A percentile compares a stretch with the other conserved stretches of the same genome.
Evolutionary conservation across 2,888 invertebrate species (phyloP).

Genomic region (Papilio protenor): DNA sequence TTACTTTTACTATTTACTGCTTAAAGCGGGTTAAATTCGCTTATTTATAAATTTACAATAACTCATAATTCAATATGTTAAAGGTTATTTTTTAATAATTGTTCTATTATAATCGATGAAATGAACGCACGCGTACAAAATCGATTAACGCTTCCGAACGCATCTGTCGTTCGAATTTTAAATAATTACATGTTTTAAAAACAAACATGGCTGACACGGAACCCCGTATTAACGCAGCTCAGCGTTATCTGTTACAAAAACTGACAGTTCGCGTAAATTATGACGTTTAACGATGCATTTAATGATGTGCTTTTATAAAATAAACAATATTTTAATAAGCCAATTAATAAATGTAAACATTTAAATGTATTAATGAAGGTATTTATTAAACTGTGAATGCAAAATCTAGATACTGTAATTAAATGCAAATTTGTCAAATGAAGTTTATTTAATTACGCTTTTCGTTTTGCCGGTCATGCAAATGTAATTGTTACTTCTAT

Average conservation of each 20-base stretch:
- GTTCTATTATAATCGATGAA: constrained; percentile 2
- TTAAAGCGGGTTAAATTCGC: not conserved
- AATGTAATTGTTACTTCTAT: not conserved
- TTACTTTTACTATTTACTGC: constrained; percentile 21
- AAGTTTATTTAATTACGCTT: not conserved
- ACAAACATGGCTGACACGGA: constrained; percentile 66
- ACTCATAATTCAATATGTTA: constrained; percentile 28
- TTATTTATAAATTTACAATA: constrained; percentile 17
- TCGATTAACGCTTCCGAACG: constrained; percentile 68
- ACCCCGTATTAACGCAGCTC: constrained; percentile 63
- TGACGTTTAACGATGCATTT: constrained; percentile 40
- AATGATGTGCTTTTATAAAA: constrained; percentile 30
- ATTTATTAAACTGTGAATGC: not conserved
- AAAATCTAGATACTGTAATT: constrained; percentile 11
- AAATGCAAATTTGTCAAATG: not conserved
- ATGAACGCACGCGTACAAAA: constrained; percentile 48
- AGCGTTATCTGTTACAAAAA: constrained; percentile 66
- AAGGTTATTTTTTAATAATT: constrained; percentile 23
- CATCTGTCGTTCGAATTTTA: constrained; percentile 81
- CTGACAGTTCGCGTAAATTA: constrained; percentile 73
- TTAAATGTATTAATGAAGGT: constrained; percentile 1
- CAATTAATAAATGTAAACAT: constrained; percentile 35
- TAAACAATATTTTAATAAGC: constrained; percentile 27
- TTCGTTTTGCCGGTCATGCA: not conserved
- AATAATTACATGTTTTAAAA: constrained; percentile 77